These are phyloP conservation scores for Hydrophis major DNA, from an alignment of 2,797 vertebrate genomes.

Conservation along the genomic window DNA sequence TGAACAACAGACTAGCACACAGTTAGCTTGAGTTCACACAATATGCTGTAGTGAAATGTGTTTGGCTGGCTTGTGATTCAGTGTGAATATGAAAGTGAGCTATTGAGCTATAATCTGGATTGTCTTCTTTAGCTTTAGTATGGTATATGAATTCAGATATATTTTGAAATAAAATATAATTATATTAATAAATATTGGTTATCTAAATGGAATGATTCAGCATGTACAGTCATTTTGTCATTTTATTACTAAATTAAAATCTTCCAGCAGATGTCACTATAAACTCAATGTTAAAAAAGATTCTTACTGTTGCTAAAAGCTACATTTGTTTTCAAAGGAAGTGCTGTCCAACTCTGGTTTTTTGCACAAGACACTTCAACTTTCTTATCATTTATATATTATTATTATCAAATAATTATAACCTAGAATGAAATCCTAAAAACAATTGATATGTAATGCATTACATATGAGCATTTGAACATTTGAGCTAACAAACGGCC, in stretches of 20 bases:
- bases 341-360: rapidly evolving
- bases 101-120: neutral
- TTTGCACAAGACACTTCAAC: neutral
- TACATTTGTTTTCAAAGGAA: neutral
- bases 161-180: neutral
- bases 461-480: neutral
- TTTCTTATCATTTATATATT: neutral
- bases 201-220: neutral
- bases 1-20: neutral
- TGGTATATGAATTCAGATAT: neutral
- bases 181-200: neutral
- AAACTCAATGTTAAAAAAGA: slow-evolving; percentile 17
- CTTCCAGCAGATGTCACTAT: slow-evolving; percentile 66
- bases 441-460: neutral
- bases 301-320: rapidly evolving
- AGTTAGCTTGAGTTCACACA: neutral
- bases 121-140: neutral
- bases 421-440: neutral
- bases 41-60: neutral
- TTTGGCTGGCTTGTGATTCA: neutral
- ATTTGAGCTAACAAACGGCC: neutral
- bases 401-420: neutral
- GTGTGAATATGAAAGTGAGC: neutral
- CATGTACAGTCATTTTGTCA: neutral
- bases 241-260: neutral